phyloP scores from a whole-genome alignment of 2,888 invertebrate genomes.

The Branchinecta sandiegonensis region DNA sequence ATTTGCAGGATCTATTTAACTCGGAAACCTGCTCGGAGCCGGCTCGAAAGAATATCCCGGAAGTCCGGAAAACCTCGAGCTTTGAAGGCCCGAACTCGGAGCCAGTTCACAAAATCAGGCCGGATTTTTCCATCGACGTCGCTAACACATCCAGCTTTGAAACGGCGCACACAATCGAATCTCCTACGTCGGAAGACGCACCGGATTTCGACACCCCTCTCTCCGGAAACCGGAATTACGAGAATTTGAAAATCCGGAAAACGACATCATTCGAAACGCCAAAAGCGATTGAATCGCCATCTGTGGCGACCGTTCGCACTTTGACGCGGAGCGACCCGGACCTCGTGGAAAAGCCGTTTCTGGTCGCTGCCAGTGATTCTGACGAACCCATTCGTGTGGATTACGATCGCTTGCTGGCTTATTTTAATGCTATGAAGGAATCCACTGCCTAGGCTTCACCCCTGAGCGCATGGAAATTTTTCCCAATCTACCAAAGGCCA shows the following conservation, averaged over 20 bases:
- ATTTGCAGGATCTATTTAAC: conserved; percentile 18
- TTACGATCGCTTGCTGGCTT: conserved; percentile 94
- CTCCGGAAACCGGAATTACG: background rate
- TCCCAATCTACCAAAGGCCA: no score
- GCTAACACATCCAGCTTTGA: conserved; percentile 18
- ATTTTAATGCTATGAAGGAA: conserved; percentile 95
- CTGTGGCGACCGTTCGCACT: conserved; percentile 48
- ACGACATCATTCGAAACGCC: background rate
- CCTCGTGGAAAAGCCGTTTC: conserved; percentile 34
- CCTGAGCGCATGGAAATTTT: no score
- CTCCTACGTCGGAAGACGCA: background rate
- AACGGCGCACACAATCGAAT: background rate
- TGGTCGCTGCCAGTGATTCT: conserved; percentile 28
- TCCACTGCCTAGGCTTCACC: conserved; percentile 38
- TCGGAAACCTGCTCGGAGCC: conserved; percentile 16
- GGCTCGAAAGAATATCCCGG: background rate
- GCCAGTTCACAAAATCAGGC: background rate
- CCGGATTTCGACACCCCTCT: background rate
- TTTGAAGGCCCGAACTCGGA: background rate
- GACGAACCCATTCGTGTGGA: conserved; percentile 54
- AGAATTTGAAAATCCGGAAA: conserved; percentile 12
- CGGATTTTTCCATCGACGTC: background rate
- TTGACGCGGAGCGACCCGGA: conserved; percentile 32
- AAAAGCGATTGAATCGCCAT: conserved; percentile 74
- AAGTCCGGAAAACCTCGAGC: background rate